Evolutionary conservation across 1,140 invertebrate species (phyloP).

Genomic region (Danaus plexippus): DNA sequence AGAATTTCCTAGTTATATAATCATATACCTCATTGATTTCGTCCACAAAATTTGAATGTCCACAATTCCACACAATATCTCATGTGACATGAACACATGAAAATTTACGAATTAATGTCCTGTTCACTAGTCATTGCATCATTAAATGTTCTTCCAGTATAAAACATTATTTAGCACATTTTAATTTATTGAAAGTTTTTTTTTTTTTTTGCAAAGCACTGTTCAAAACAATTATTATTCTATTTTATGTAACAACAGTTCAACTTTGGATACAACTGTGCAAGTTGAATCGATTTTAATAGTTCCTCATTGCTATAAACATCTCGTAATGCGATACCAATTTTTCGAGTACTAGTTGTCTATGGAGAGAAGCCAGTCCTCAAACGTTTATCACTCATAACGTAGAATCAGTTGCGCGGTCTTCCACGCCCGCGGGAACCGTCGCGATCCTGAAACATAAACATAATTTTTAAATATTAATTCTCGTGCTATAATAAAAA

Average conservation of each 20-base stretch:
- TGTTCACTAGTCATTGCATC: conserved; percentile 66
- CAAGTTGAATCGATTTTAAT: conserved; percentile 28
- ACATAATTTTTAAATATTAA: conserved; percentile 7
- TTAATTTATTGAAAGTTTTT: conserved; percentile 70
- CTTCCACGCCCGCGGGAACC: conserved; percentile 64
- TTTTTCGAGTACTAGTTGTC: conserved; percentile 62
- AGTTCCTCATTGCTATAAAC: conserved; percentile 46
- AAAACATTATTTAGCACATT: conserved; percentile 69
- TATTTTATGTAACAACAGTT: conserved; percentile 58
- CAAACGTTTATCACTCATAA: conserved; percentile 38
- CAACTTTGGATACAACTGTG: conserved; percentile 45
- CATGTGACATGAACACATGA: conserved; percentile 42
- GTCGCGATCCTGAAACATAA: conserved; percentile 59
- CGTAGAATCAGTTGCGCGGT: conserved; percentile 50
- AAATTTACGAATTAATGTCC: conserved; percentile 56
- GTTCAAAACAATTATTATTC: conserved; percentile 66
- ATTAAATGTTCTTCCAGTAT: conserved; percentile 65
- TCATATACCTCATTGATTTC: conserved; percentile 64
- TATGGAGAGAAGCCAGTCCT: conserved; percentile 70
- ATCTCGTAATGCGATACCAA: conserved; percentile 58
- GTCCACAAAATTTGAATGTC: conserved; percentile 70
- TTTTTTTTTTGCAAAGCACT: conserved; percentile 58
- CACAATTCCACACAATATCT: conserved; percentile 53
- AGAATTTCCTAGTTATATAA: conserved; percentile 68
- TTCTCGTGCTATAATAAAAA: background rate